Base-by-base conservation (phyloP, 2,797 vertebrate genomes). In the Meda fulgida region DNA sequence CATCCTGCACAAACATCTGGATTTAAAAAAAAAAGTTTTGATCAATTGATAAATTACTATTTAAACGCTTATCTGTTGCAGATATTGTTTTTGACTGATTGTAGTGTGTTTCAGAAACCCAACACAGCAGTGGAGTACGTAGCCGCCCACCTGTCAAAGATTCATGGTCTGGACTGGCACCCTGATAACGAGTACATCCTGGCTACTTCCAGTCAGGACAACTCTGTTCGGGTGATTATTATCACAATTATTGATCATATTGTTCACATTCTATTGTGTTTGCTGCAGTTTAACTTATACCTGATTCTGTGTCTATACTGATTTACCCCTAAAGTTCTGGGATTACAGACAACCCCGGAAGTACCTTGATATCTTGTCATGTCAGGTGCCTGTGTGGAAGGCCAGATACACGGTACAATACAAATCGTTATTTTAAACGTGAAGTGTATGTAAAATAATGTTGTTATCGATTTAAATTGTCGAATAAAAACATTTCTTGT, bases 361-460 rank as follows among this genome's bases (percentile, higher is more conserved):
- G 89, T 98, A 97, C 93, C 96, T 99, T 91, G 98, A 92, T 92
- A 97, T 99, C 91, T 93, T 99, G 89, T 97, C 98, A 73, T 99
- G 98, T 89, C 98, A 99, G 92, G 97, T 99, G 63, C 98, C 98
- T 0, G 98, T 99, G 88, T 99, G 98, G 98, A 99, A 99, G 91
- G 98, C 98, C 72, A 93, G 98, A 87, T 99, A 99, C 92, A 98
- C 98, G 18, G 98, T 99, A 91, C 95, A 96, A 3, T 91, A 31
- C 34, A 29, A 65, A 46, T 34, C 13, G 26, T 18, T 18, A 14
- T 36, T 58, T 38, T 23, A 53, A 48, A 40, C 10, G 9, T 53
- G 9, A 18, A 31, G 0, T 29, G 48, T 5, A 10, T 2, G 7
- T 48, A 72, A 29, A 31, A 29, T 72, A 2, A 3, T 71, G 2